Base-by-base conservation (phyloP, 2,888 invertebrate genomes). In the Lomographa bimaculata region DNA sequence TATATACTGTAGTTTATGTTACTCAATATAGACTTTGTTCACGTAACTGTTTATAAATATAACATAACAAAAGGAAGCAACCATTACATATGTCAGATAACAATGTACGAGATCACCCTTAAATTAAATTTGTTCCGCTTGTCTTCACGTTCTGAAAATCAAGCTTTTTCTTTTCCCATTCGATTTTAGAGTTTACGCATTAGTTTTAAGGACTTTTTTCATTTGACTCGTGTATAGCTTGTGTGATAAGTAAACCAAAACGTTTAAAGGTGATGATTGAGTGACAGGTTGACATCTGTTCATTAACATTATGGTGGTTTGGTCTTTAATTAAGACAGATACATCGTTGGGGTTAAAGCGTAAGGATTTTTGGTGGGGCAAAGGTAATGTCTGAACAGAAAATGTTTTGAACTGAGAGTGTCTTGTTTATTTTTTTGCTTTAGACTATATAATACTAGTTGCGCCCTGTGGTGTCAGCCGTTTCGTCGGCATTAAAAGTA, bases 251-350 rank as follows among this genome's bases (percentile, higher is more conserved):
- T 28, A 34, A 43, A 53, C 40, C 54, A 53, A 60, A 56, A 63
- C 57, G 30, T 39, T 50, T 40, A 17, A 45, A 49, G 48, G 64
- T 59, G 60, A 60, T 62, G 73, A 72, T 61, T 68, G 74, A 76
- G 66, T 58, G 71, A 64, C 71, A 62, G 46, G 42, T 64, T 59
- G 71, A 74, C 71, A 66, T 63, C 46, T 45, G 56, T 65, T 71
- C 67, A 69, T 71, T 70, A 68, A 58, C 57, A 58, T 71, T 72
- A 75, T 37, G 32, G 26, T 21, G 21, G 8, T 49, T 57, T 52
- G 50, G 58, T 50, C 53, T 55, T 71, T 72, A 70, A 74, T 75
- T 67, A 72, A 64, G 65, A 66, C 58, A 50, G 60, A 68, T 66
- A 58, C 64, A 64, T 56, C 50, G 54, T 40, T 40, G 24, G 28